These are phyloP conservation scores for Solenopsis invicta DNA, from an alignment of 1,140 invertebrate genomes.

Conservation along the genomic window DNA sequence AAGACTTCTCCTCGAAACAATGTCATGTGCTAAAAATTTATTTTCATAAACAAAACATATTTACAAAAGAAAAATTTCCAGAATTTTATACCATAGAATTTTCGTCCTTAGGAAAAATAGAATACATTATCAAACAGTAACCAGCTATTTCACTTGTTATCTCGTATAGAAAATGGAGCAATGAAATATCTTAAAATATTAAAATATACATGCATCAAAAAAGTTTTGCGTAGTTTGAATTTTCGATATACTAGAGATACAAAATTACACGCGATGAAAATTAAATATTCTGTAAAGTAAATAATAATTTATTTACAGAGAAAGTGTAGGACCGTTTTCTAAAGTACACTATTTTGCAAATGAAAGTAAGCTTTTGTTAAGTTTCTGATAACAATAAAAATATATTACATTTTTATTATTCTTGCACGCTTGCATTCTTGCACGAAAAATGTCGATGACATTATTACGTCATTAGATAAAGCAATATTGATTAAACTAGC, in stretches of 20 bases:
- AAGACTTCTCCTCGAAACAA: too few relatives aligned
- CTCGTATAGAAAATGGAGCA: background rate
- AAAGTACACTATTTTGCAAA: background rate
- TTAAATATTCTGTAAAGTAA: background rate
- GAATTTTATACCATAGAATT: too few relatives aligned
- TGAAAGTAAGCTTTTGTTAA: background rate
- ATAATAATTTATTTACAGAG: conserved; percentile 8
- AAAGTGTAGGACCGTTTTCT: background rate
- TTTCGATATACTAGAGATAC: background rate
- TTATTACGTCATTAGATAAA: conserved; percentile 8
- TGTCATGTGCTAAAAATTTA: too few relatives aligned
- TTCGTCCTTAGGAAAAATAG: too few relatives aligned
- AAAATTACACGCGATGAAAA: background rate
- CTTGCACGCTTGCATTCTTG: background rate
- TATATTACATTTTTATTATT: conserved; percentile 1
- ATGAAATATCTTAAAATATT: background rate
- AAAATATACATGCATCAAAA: background rate
- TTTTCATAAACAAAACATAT: too few relatives aligned
- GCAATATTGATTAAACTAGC: conserved; percentile 49
- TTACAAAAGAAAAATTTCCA: too few relatives aligned
- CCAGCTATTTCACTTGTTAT: too few relatives aligned
- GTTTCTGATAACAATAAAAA: background rate
- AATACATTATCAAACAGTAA: too few relatives aligned
- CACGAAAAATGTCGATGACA: background rate
- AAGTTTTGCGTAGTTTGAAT: conserved; percentile 22